Evolutionary conservation across 1,140 invertebrate genomes (phyloP).

Genomic region (Drosophila littoralis): DNA sequence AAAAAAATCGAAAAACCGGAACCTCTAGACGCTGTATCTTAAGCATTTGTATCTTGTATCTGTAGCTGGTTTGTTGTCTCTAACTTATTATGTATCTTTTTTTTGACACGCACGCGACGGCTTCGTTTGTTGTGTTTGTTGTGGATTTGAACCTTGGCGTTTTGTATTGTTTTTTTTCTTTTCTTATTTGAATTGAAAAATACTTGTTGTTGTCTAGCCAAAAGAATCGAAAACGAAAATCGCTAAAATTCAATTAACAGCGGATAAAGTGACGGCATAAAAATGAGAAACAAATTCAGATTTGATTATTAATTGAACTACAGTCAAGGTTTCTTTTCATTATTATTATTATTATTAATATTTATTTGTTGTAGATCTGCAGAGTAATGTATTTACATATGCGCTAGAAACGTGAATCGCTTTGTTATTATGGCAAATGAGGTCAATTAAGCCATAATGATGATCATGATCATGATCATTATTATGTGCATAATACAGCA

Average conservation of each 20-base stretch:
- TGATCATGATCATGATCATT: conserved; percentile 13
- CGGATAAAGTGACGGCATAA: conserved; percentile 36
- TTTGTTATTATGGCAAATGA: conserved; percentile 44
- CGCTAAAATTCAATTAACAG: conserved; percentile 68
- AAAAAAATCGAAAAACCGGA: conserved; percentile 60
- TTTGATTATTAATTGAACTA: conserved; percentile 78
- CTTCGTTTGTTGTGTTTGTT: conserved; percentile 8
- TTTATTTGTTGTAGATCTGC: conserved; percentile 20
- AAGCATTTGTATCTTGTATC: conserved; percentile 34
- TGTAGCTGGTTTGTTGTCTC: conserved; percentile 57
- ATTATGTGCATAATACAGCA: conserved; percentile 39
- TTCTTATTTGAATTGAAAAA: conserved; percentile 37
- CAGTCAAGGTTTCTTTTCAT: conserved; percentile 60
- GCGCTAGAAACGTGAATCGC: conserved; percentile 8
- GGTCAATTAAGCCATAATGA: conserved; percentile 61
- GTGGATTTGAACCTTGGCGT: conserved; percentile 47
- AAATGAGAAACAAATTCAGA: conserved; percentile 61
- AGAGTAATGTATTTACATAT: conserved; percentile 44
- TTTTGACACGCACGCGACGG: conserved; percentile 63
- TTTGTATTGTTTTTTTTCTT: conserved; percentile 30
- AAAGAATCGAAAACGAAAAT: conserved; percentile 54
- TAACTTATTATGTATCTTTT: conserved; percentile 60
- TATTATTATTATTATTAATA: conserved; percentile 22
- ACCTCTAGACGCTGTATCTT: conserved; percentile 49
- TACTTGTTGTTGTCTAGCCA: conserved; percentile 41